Percentiles rank a stretch among this genome's conserved stretches.
Evolutionary conservation across 2,113 vertebrate genomes (phyloP).

Genomic region (Bathybates hornii): DNA sequence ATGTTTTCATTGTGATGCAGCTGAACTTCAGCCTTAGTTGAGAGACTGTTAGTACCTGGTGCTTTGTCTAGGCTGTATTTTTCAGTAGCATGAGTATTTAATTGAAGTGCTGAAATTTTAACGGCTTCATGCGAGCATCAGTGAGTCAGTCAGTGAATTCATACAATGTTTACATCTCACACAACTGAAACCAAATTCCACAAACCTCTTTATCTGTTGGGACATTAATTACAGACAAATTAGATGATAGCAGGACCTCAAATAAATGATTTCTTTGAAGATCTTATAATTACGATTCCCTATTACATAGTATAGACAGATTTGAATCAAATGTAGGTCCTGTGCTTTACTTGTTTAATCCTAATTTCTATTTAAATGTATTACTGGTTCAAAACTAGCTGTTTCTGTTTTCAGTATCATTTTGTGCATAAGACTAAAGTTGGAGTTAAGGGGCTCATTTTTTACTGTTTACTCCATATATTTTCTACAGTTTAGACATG

Average conservation of each 20-base stretch:
- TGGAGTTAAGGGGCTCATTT: neutral
- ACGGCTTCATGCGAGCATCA: neutral
- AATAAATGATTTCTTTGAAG: neutral
- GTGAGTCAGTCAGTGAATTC: neutral
- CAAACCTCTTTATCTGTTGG: neutral
- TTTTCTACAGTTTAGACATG: neutral
- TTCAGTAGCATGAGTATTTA: neutral
- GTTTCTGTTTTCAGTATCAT: neutral
- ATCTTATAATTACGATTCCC: neutral
- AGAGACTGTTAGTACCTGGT: neutral
- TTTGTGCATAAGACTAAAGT: neutral
- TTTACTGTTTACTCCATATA: neutral
- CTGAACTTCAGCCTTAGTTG: neutral
- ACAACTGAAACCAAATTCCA: neutral
- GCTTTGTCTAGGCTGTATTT: neutral
- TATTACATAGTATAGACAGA: accelerated
- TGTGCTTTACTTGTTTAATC: neutral
- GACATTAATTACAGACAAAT: neutral
- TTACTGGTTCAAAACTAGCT: neutral
- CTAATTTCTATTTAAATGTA: neutral
- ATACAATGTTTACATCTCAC: neutral
- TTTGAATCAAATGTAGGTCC: neutral
- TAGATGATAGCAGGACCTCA: neutral
- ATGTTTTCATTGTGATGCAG: neutral
- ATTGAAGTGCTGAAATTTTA: neutral